Conservation (phyloP, 2,888 invertebrate genomes). For the Carcina quercana region DNA sequence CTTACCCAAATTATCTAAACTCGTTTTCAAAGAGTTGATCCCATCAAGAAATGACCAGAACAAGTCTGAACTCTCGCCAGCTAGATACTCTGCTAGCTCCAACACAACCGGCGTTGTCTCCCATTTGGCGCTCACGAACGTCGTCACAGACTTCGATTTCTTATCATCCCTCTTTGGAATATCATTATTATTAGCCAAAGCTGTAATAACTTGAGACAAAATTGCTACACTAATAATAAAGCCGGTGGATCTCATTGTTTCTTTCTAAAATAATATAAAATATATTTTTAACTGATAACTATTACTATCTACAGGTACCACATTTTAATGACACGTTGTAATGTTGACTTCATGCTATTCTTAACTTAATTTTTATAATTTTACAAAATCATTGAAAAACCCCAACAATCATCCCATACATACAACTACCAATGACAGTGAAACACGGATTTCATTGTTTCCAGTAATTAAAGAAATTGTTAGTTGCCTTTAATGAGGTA, state of each 20-base stretch:
- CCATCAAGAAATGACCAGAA: conserved; percentile 90
- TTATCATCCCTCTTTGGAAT: conserved; percentile 47
- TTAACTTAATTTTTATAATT: too few species aligned
- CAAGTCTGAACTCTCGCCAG: conserved; percentile 84
- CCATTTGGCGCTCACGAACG: conserved; percentile 96
- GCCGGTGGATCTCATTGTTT: conserved; percentile 62
- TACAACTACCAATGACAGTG: conserved; percentile 55
- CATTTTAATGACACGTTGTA: conserved; percentile 25
- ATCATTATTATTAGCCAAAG: conserved; percentile 37
- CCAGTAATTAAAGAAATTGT: too few species aligned
- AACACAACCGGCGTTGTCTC: conserved; percentile 90
- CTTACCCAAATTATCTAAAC: conserved; percentile 77
- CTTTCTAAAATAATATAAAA: conserved; percentile 10
- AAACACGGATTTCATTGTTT: too few species aligned
- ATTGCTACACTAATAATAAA: conserved; percentile 37
- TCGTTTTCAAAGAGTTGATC: conserved; percentile 76
- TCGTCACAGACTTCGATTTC: conserved; percentile 88
- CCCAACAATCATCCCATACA: conserved; percentile 1
- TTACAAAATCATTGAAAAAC: conserved; percentile 9
- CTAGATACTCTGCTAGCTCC: conserved; percentile 91
- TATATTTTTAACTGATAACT: conserved; percentile 11
- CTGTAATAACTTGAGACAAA: conserved; percentile 34
- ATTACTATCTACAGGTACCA: conserved; percentile 16
- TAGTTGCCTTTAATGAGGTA: too few species aligned
- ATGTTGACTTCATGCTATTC: conserved; percentile 19